Percentiles rank a stretch among this genome's conserved stretches.
These are phyloP conservation scores for Caranx melampygus DNA, from an alignment of 2,113 vertebrate genomes.

Conservation along the genomic window DNA sequence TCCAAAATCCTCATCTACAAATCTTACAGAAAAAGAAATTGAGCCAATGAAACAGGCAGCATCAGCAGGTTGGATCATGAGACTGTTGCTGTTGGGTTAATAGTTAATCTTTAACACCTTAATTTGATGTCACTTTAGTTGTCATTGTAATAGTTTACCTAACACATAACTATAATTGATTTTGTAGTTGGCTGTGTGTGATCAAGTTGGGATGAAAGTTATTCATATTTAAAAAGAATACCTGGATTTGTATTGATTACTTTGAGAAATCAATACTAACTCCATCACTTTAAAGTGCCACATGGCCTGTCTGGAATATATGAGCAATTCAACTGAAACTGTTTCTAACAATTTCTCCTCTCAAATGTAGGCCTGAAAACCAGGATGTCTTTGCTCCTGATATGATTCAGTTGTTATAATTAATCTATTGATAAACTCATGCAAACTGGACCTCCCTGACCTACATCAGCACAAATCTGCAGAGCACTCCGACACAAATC, in stretches of 20 bases:
- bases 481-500: neutral
- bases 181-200: neutral
- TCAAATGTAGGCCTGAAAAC: neutral
- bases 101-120: neutral
- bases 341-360: neutral
- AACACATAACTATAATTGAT: neutral
- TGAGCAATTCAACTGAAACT: constrained; percentile 6
- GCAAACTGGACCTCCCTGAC: neutral
- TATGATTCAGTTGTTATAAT: neutral
- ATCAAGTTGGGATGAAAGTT: neutral
- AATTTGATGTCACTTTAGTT: neutral
- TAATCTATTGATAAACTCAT: neutral
- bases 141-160: neutral
- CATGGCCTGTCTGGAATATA: neutral
- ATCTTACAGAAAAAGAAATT: neutral
- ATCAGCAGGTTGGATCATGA: neutral
- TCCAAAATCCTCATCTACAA: constrained; percentile 6
- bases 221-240: neutral
- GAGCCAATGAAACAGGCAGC: constrained; percentile 1
- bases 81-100: neutral
- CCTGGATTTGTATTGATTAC: neutral
- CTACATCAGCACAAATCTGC: neutral
- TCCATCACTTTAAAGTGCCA: neutral
- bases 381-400: neutral
- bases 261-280: constrained; percentile 6